These are phyloP conservation scores for Myotis pilosus DNA, from an alignment of 2,797 vertebrate genomes.

Conservation along the genomic window DNA sequence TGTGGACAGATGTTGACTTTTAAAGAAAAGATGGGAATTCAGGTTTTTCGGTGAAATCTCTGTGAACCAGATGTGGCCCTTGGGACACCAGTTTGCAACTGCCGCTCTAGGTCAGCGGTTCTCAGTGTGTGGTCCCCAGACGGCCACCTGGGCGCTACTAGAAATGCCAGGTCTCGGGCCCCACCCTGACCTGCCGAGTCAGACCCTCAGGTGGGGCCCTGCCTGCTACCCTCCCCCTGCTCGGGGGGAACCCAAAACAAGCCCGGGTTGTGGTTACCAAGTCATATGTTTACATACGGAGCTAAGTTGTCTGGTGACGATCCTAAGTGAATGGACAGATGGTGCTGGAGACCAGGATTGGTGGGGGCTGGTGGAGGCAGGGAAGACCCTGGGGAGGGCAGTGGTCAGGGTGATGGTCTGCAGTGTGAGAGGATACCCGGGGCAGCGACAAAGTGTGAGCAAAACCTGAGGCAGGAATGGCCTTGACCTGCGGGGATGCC, in stretches of 20 bases:
- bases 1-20: not conserved
- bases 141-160: not conserved
- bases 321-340: not conserved
- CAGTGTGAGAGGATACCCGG: not conserved
- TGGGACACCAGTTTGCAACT: not conserved
- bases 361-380: not conserved
- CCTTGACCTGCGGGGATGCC: not conserved
- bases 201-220: not conserved
- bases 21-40: not conserved
- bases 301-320: not conserved
- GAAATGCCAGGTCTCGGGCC: not conserved
- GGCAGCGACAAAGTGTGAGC: not conserved
- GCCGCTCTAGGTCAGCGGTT: not conserved
- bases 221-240: not conserved
- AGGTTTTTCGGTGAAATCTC: not conserved
- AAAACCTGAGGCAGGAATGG: not conserved
- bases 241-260: not conserved
- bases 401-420: not conserved
- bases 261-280: not conserved
- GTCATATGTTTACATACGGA: accelerated
- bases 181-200: not conserved
- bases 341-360: not conserved
- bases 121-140: not conserved
- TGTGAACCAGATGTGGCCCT: not conserved
- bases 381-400: not conserved